Evolutionary conservation across 2,888 invertebrate species (phyloP).

Genomic region (Nebria brevicollis): DNA sequence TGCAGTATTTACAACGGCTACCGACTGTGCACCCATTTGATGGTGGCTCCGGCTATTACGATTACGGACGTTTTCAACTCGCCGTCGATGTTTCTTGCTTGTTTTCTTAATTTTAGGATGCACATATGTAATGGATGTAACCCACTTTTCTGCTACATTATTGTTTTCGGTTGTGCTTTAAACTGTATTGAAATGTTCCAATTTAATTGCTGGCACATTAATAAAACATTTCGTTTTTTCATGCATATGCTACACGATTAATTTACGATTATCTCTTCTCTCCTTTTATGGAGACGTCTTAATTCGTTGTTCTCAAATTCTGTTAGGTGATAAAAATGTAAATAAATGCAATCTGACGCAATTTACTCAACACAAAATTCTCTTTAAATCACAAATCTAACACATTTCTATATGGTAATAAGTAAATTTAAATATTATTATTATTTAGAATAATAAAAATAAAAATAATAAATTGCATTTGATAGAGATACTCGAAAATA

Average conservation of each 20-base stretch:
- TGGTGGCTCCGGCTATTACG: no score
- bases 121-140: constrained; percentile 31
- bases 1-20: no score
- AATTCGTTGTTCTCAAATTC: constrained; percentile 24
- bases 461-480: no score
- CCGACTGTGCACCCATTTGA: no score
- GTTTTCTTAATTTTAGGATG: constrained; percentile 42
- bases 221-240: constrained; percentile 39
- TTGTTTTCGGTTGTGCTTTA: neutral
- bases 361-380: no score
- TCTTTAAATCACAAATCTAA: no score
- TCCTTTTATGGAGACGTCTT: constrained; percentile 36
- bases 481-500: no score
- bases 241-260: constrained; percentile 22
- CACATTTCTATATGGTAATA: no score
- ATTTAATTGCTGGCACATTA: constrained; percentile 36
- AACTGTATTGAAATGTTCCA: constrained; percentile 38
- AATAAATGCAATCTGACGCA: no score
- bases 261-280: constrained; percentile 42
- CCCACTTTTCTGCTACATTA: constrained; percentile 33
- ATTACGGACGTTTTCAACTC: no score
- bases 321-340: constrained; percentile 27
- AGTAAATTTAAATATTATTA: no score
- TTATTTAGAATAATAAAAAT: no score
- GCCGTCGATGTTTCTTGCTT: constrained; percentile 10